A percentile compares a stretch with the other conserved stretches of the same genome.
Conservation (phyloP, 64 coral and sea anemone species). For the Pocillopora verrucosa region DNA sequence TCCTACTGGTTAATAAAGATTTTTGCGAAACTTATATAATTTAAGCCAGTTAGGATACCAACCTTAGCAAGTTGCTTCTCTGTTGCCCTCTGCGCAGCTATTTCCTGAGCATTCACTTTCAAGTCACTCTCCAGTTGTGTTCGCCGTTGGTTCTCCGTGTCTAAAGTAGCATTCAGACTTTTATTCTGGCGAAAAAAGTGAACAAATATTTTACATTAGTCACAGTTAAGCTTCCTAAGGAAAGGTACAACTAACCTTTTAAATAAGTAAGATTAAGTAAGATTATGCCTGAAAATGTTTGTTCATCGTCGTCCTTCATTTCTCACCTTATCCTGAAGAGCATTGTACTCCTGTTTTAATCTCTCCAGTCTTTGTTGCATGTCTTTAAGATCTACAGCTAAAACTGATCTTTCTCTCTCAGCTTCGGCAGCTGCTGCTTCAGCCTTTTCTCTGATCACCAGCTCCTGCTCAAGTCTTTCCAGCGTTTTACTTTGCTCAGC, state of each 20-base stretch:
- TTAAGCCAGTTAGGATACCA: not conserved
- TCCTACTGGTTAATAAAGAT: not conserved
- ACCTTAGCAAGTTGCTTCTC: constrained; percentile 91
- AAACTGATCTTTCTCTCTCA: constrained; percentile 77
- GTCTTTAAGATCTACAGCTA: constrained; percentile 93
- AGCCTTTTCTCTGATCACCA: constrained; percentile 69
- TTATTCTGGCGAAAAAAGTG: constrained; percentile 47
- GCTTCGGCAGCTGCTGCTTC: constrained; percentile 91
- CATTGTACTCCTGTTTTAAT: constrained; percentile 76
- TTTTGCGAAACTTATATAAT: not conserved
- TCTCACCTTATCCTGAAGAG: constrained; percentile 74
- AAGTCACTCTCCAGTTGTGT: constrained; percentile 77
- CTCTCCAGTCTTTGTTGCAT: constrained; percentile 85
- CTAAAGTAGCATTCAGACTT: constrained; percentile 66
- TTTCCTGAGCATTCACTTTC: constrained; percentile 71
- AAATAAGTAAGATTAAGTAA: too few relatives aligned
- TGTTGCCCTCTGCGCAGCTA: constrained; percentile 65
- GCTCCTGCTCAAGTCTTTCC: constrained; percentile 85
- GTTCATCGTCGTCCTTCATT: not conserved
- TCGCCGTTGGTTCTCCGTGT: constrained; percentile 75
- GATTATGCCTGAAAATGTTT: not conserved
- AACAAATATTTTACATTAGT: not conserved
- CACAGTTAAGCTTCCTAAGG: too few relatives aligned
- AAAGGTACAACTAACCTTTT: too few relatives aligned
- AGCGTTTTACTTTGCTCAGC: constrained; percentile 91